Evolutionary conservation across 2,888 invertebrate genomes (phyloP), one percentile per base, ranked within the genome.

Genomic region (Desoria tigrina): DNA sequence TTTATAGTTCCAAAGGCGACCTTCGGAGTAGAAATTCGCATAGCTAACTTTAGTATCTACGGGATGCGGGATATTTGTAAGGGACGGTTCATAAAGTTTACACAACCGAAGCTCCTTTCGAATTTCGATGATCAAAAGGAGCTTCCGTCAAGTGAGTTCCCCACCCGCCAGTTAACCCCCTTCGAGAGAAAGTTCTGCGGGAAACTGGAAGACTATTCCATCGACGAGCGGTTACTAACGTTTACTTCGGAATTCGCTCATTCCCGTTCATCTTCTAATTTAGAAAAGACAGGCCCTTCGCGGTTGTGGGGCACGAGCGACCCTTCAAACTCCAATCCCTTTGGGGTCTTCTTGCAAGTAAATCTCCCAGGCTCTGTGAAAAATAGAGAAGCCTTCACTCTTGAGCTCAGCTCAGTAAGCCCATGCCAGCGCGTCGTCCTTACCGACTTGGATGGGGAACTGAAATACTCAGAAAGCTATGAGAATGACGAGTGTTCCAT

Each of bases 61-160:
- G 76, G 76, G n/a, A 73, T 76, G 58, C 74, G 76, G 18, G 73
- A 70, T 56, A 66, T 73, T 54, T 76, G 76, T 45, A 76, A 74
- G 65, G 74, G 69, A 42, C 73, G 76, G 2, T 74, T 51, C 60
- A 57, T 76, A 9, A 68, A 65, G 53, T 66, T 75, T 37, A 58
- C 63, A 14, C 63, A 58, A 49, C 26, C 63, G 32, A 49, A 55
- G 16, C 26, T 27, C 2, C 45, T 61, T 27, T 50, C 21, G 37
- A 56, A 32, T 28, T 23, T 18, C 39, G 61, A 57, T 16, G 24
- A 7, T 24, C 51, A 3, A 24, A 51, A 26, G 3, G 51, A 51
- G 2, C 50, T 24, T 26, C 27, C 45, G 23, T 28, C 50, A 23
- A 59, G 42, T 42, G 62, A 63, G 53, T 61, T 65, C 56, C 63